Base-by-base conservation (phyloP, 2,113 vertebrate genomes). In the Chionomys nivalis region DNA sequence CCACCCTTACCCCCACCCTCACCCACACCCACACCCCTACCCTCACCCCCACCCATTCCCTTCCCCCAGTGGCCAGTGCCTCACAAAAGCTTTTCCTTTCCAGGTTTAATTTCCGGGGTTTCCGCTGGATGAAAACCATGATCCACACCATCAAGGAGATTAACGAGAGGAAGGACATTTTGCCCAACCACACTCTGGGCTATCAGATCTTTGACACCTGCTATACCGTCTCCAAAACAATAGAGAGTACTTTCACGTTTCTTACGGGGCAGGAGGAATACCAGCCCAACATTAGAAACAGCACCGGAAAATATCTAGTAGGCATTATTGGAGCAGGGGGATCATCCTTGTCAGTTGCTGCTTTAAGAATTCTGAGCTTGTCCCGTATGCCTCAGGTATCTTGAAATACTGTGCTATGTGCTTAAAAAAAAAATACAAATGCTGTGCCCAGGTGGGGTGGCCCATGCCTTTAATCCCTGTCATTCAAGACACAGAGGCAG, bases 151-250 rank as follows among this genome's bases (percentile, higher is more conserved):
- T 99, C 81, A 90, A 98, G 5, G 99, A 99, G 97, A 99, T 99
- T 36, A 99, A 99, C 66, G 14, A 82, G 0, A 98, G 94, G 33
- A 0, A 39, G 0, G 98, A 99, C 86, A 97, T 99, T 85, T 98
- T 99, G 81, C 99, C 99, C 70, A 76, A n/a, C 17, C 98, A 99
- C 4, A 98, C 99, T 42, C 97, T 99, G 96, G 99, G 99, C 7
- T 99, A 99, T 19, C 99, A 99, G 96, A 99, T 99, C 97, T 99
- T 99, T 21, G 99, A 99, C 95, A 99, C 98, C 7, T 99, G 99
- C 96, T 99, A 98, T 97, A 99, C 99, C 87, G 98, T 99, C 95
- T 99, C 99, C 95, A 99, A 99, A 96, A 98, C 99, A 0, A 98
- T 99, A 76, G 99, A 99, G 97, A 98, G 98, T 5, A 98, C 99